Base-by-base conservation (phyloP, 2,113 vertebrate species). In the Diphyllodes magnificus region DNA sequence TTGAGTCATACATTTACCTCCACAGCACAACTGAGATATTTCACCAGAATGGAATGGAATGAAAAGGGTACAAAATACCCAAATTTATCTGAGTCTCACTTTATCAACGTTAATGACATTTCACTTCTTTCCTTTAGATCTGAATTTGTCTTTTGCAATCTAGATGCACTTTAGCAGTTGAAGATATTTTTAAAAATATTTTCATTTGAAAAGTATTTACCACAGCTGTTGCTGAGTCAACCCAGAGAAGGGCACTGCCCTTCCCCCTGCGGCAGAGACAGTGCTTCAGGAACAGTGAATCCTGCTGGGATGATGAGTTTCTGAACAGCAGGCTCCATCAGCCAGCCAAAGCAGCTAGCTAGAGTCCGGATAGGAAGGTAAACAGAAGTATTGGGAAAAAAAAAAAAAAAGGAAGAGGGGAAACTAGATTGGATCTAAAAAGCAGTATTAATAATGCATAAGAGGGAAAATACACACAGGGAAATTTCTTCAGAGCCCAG, bases 311-410 rank as follows among this genome's bases (percentile, higher is more conserved):
- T 6, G 19, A 71, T 61, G 54, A 66, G 35, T 44, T 86, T 66
- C 88, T 68, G 56, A 77, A 51, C 9, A 66, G 61, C 69, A 86
- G 42, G 45, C 69, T 81, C 66, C 81, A 86, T 70, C 92, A 96
- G 88, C 85, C 95, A 95, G 94, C 92, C 93, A 90, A 95, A 97
- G 95, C 47, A 96, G 82, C 69, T 73, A 90, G 49, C 70, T 72
- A 85, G 83, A 90, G 59, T 61, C 69, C 20, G 11, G 86, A 91
- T 53, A 90, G 66, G 72, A 81, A 93, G 95, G 78, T 31, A 92
- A 95, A 95, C 44, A 84, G 82, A 93, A 94, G 54, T 76, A 92
- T 20, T 89, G 88, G 76, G 19, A 25, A 37, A 8, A 24, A 30
- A 19, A 39, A 31, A 16, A 13, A 14, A 23, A 61, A 13, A 45